phyloP scores from a whole-genome alignment of 2,113 vertebrate species.

The Tragelaphus strepsiceros region DNA sequence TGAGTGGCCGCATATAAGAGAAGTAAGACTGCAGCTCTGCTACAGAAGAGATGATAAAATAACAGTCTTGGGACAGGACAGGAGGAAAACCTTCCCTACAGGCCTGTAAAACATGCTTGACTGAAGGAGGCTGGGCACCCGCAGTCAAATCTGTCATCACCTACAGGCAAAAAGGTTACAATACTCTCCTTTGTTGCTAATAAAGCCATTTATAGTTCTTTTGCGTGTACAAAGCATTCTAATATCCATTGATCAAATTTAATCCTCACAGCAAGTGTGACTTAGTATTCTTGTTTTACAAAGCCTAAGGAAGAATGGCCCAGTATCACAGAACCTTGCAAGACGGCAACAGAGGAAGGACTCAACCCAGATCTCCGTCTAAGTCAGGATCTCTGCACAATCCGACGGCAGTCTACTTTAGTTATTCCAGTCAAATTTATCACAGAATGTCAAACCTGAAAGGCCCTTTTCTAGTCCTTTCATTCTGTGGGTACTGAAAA shows the following conservation, averaged over 20 bases:
- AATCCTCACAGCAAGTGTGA: background rate
- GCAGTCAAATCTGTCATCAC: background rate
- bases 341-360: background rate
- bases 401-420: background rate
- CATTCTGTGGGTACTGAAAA: background rate
- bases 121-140: background rate
- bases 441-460: background rate
- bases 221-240: background rate
- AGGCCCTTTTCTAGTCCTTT: background rate
- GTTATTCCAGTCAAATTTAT: background rate
- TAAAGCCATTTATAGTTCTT: background rate
- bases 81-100: background rate
- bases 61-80: too few relatives aligned
- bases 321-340: background rate
- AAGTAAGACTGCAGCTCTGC: background rate
- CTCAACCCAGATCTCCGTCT: background rate
- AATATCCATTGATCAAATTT: background rate
- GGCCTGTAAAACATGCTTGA: background rate
- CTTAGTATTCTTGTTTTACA: background rate
- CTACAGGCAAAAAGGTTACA: background rate
- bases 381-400: background rate
- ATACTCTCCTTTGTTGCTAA: background rate
- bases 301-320: background rate
- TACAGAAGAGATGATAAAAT: background rate
- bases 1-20: too few relatives aligned